These are phyloP conservation scores for Paramacrobiotus metropolitanus DNA, from an alignment of 1,140 invertebrate genomes.

Conservation along the genomic window DNA sequence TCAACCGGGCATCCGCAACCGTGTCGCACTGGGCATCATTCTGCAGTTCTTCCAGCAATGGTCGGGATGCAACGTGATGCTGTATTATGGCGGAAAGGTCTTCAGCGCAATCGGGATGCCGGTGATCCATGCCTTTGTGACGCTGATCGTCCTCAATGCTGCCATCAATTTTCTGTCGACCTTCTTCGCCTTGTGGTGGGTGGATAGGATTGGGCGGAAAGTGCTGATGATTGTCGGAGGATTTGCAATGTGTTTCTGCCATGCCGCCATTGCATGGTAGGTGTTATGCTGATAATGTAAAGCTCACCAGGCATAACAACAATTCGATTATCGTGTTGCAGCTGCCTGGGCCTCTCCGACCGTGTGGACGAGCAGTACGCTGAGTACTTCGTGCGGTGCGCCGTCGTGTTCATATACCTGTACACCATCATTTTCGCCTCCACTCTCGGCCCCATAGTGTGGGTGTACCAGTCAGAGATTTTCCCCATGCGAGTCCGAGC, in stretches of 20 bases:
- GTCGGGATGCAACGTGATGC: conserved; percentile 26
- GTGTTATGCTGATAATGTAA: no score
- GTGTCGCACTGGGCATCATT: conserved; percentile 24
- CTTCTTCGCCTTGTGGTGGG: conserved; percentile 32
- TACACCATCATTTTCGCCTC: conserved; percentile 18
- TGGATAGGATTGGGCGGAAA: conserved; percentile 34
- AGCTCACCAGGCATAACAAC: not conserved
- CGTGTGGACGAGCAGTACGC: no score
- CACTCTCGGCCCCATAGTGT: conserved; percentile 36
- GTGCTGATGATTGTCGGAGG: conserved; percentile 28
- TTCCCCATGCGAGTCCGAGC: no score
- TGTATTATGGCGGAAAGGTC: not conserved
- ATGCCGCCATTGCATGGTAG: not conserved
- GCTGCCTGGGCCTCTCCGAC: not conserved
- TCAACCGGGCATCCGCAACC: not conserved
- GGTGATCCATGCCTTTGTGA: not conserved
- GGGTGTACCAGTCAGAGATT: no score
- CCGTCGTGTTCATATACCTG: not conserved
- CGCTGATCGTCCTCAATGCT: conserved; percentile 20
- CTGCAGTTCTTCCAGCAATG: conserved; percentile 35
- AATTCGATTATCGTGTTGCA: no score
- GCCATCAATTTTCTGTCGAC: conserved; percentile 33
- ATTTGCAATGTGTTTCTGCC: conserved; percentile 20
- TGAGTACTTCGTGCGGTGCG: not conserved
- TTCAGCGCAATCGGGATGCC: not conserved